These are phyloP conservation scores for Gobio occitaniae DNA, from an alignment of 2,797 vertebrate species.

Conservation along the genomic window DNA sequence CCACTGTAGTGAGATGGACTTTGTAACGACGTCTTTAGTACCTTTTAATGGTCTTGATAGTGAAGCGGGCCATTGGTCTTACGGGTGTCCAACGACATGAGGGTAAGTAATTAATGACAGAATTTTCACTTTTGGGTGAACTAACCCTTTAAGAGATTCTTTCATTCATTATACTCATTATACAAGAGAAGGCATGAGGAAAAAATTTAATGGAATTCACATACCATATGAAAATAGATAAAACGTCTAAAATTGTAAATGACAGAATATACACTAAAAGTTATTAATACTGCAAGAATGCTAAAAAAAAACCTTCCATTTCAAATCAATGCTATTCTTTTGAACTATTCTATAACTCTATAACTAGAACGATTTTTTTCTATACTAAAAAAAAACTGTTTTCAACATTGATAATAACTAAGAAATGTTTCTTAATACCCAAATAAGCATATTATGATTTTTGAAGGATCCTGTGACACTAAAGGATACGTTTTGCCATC, in stretches of 20 bases:
- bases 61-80: too few relatives aligned
- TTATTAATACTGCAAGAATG: not conserved
- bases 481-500: not conserved
- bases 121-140: too few relatives aligned
- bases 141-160: not conserved
- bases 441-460: not conserved
- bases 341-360: not conserved
- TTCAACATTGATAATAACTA: not conserved
- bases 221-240: not conserved
- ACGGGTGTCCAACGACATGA: too few relatives aligned
- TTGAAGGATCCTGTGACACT: not conserved
- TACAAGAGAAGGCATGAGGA: too few relatives aligned
- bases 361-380: not conserved
- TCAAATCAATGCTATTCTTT: not conserved
- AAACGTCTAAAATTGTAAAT: not conserved
- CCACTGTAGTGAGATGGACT: too few relatives aligned
- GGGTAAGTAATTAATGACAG: too few relatives aligned
- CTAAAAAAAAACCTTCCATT: too few relatives aligned
- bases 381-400: not conserved
- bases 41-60: too few relatives aligned
- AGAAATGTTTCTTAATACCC: too few relatives aligned
- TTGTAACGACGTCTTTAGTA: too few relatives aligned
- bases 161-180: constrained; percentile 8
- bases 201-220: not conserved
- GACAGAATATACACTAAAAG: not conserved